These are phyloP conservation scores for Canis aureus DNA, from an alignment of 2,113 vertebrate species.

Conservation along the genomic window DNA sequence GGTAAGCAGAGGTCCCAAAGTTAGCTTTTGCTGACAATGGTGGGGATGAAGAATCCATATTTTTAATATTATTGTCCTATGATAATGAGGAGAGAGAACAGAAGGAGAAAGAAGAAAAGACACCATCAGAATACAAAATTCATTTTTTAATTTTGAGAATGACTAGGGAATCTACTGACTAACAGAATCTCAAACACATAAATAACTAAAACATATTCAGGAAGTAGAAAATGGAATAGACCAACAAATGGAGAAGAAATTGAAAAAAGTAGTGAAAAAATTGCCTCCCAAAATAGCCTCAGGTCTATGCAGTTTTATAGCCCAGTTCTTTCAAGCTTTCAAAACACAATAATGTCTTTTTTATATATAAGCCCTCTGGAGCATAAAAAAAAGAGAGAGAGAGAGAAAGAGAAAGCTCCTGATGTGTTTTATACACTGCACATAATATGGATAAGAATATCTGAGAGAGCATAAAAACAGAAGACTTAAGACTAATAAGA, in stretches of 20 bases:
- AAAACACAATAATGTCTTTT: background rate
- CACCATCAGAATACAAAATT: background rate
- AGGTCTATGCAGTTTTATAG: slow-evolving; percentile 36
- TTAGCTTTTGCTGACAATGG: slow-evolving; percentile 15
- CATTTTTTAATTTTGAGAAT: slow-evolving; percentile 14
- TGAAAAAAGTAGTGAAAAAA: background rate
- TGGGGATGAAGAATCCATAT: background rate
- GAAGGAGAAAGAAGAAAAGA: background rate
- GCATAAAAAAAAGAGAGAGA: background rate
- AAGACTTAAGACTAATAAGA: background rate
- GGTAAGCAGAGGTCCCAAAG: background rate
- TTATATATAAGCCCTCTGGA: background rate
- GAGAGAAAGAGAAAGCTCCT: background rate
- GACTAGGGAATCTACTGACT: background rate
- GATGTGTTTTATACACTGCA: background rate
- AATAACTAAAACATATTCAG: background rate
- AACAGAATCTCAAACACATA: background rate
- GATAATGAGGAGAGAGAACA: background rate
- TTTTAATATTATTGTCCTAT: background rate
- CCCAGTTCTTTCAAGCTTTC: slow-evolving; percentile 24
- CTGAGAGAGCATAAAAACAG: background rate
- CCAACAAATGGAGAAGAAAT: slow-evolving; percentile 23
- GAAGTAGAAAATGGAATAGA: slow-evolving; percentile 12
- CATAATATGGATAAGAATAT: slow-evolving; percentile 15
- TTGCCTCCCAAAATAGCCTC: background rate